phyloP scores from a whole-genome alignment of 2,888 invertebrate genomes.

The Xestia sexstrigata region DNA sequence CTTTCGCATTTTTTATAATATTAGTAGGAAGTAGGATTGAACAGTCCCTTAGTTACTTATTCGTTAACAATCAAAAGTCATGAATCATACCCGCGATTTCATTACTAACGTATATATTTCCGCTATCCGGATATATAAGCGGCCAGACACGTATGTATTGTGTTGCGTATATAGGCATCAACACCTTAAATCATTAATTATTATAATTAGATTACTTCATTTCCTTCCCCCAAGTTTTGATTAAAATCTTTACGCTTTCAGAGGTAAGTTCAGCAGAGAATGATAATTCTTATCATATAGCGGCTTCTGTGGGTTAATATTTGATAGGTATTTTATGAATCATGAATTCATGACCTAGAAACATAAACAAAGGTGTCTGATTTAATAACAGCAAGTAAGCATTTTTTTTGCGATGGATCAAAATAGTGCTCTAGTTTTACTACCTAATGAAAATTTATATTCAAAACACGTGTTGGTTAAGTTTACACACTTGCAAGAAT shows the following conservation, averaged over 20 bases:
- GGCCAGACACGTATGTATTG: constrained; percentile 19
- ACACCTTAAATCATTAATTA: constrained; percentile 40
- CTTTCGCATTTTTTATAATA: too few species aligned
- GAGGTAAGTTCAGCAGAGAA: constrained; percentile 14
- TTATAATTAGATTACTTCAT: constrained; percentile 48
- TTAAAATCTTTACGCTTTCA: constrained; percentile 44
- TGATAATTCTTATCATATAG: constrained; percentile 14
- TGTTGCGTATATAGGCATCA: constrained; percentile 27
- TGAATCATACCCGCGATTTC: constrained; percentile 42
- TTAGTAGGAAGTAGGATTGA: too few species aligned
- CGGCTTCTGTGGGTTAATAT: constrained; percentile 1
- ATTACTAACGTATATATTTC: constrained; percentile 25
- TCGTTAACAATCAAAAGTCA: constrained; percentile 51
- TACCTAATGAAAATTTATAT: not conserved
- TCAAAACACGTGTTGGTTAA: not conserved
- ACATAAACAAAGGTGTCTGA: constrained; percentile 22
- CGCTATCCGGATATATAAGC: constrained; percentile 25
- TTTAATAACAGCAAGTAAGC: constrained; percentile 5
- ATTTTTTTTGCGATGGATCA: not conserved
- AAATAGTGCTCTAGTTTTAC: constrained; percentile 13
- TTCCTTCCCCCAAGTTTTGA: constrained; percentile 36
- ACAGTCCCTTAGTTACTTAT: constrained; percentile 37
- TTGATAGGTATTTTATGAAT: constrained; percentile 21
- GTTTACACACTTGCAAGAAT: not conserved
- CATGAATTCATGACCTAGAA: constrained; percentile 40